Evolutionary conservation across 2,888 invertebrate genomes (phyloP), one percentile per base, ranked within the genome.

Genomic region (Sthenelais limicola): DNA sequence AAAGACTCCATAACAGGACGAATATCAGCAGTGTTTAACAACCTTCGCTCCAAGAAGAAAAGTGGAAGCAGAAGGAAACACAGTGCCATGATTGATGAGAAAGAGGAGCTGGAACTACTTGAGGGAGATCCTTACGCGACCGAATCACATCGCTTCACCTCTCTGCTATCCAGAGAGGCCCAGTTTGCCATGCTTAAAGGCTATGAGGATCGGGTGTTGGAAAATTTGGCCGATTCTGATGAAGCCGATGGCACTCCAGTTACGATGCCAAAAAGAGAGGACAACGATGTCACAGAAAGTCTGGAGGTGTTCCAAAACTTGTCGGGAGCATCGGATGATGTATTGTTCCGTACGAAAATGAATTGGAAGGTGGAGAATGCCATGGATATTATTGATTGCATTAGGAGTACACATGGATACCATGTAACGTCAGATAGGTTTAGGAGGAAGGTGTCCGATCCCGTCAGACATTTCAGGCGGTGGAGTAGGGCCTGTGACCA

Each of bases 331-430:
- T 56, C 56, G 3, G 56, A 56, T 21, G 32, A 32, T 1, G 32
- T 33, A 1, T 30, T 28, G 26, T 56, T 33, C 32, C 18, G 15
- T 5, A 56, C 56, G 32, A 56, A 56, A 21, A 56, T 56, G 56
- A 56, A 56, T 33, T 56, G 56, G 56, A 56, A 56, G 32, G n/a
- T 56, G 56, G 56, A 56, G 56, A 56, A 56, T 21, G 56, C 56
- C 56, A 56, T 56, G 56, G 56, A 56, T 21, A 56, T 56, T n/a
- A 56, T 56, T 15, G 56, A 56, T 33, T 56, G 56, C 30, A 28
- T 56, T 15, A 5, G 4, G 30, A 32, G 18, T 32, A 56, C 7
- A n/a, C 3, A 28, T 4, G 56, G 56, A 3, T 4, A 28, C 3
- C 28, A 56, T 21, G 56, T 56, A 2, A 56, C 56, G 21, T 56